Evolutionary conservation across 2,113 vertebrate genomes (phyloP), one percentile per base, ranked within the genome.

Genomic region (Mystacornis crossleyi): DNA sequence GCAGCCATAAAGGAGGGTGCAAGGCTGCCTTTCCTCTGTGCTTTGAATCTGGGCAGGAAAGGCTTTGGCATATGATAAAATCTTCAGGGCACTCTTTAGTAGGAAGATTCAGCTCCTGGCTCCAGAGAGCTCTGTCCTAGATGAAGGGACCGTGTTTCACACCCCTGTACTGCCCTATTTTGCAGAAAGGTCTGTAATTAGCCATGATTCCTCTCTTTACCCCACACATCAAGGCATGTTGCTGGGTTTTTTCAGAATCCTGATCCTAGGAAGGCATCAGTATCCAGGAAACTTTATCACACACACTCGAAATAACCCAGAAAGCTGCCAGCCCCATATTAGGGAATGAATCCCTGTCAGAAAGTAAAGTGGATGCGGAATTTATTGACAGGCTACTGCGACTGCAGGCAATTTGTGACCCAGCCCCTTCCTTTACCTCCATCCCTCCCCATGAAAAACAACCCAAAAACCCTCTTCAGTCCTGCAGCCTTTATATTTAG

Each of bases 291-390:
- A 98, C 98, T 99, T 99, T 99, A 99, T 99, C 99, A 98, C 99
- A 99, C 96, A 97, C 96, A 98, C 99, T 99, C 92, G 96, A 99
- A 99, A 99, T 99, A 99, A 99, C 98, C 98, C 98, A 98, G 98
- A 99, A 99, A 99, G 99, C 98, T 98, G 98, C 96, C 96, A 98
- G 97, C 96, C 97, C 99, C 99, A 98, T 99, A 99, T 99, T 99
- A 98, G 99, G 99, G 97, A 98, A 99, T 98, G 98, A 98, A 98
- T 98, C 98, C 97, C 97, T 89, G 87, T 95, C 97, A 97, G 98
- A 98, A 98, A 98, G 98, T 98, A 92, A 79, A 98, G 98, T 93
- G 98, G 98, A 99, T 97, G 97, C 97, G 97, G 93, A 96, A 98
- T 98, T 98, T 99, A 99, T 99, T 98, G 99, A 99, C 98, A 98